phyloP scores from a whole-genome alignment of 2,888 invertebrate genomes.

The Scaptomyza flava region DNA sequence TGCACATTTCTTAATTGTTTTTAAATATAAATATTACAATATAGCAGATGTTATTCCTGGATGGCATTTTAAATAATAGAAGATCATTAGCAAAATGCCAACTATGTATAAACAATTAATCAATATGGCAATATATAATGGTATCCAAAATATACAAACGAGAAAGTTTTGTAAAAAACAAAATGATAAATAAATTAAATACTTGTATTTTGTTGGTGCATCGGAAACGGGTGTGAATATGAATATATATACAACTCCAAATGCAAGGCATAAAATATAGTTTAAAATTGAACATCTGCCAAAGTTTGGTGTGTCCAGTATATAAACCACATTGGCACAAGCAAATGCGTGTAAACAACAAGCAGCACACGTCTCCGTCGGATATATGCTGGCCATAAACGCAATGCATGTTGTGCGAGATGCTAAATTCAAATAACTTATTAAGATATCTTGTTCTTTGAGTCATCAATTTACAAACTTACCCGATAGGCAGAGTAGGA shows the following conservation, averaged over 20 bases:
- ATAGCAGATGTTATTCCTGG: slow-evolving; percentile 48
- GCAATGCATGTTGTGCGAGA: slow-evolving; percentile 59
- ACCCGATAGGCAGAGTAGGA: slow-evolving; percentile 59
- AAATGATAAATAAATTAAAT: slow-evolving; percentile 49
- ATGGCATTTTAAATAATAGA: slow-evolving; percentile 57
- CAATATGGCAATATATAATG: slow-evolving; percentile 28
- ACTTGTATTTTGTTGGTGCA: slow-evolving; percentile 62
- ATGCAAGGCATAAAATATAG: slow-evolving; percentile 58
- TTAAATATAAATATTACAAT: slow-evolving; percentile 13
- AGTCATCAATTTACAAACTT: background rate
- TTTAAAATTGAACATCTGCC: slow-evolving; percentile 31
- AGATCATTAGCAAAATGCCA: slow-evolving; percentile 51
- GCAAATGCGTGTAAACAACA: slow-evolving; percentile 46
- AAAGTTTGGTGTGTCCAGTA: slow-evolving; percentile 54
- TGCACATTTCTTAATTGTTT: slow-evolving; percentile 3
- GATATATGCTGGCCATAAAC: slow-evolving; percentile 56
- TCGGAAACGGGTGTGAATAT: slow-evolving; percentile 62
- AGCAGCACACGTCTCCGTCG: slow-evolving; percentile 42
- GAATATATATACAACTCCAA: slow-evolving; percentile 62
- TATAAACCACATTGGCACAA: slow-evolving; percentile 47
- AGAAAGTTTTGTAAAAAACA: slow-evolving; percentile 48
- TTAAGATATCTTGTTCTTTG: background rate
- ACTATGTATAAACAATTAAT: slow-evolving; percentile 44
- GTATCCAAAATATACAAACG: slow-evolving; percentile 37
- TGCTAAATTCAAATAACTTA: slow-evolving; percentile 21